A percentile compares a stretch with the other conserved stretches of the same genome.
phyloP scores from a whole-genome alignment of 2,113 vertebrate species.

The Corythaeola cristata region DNA sequence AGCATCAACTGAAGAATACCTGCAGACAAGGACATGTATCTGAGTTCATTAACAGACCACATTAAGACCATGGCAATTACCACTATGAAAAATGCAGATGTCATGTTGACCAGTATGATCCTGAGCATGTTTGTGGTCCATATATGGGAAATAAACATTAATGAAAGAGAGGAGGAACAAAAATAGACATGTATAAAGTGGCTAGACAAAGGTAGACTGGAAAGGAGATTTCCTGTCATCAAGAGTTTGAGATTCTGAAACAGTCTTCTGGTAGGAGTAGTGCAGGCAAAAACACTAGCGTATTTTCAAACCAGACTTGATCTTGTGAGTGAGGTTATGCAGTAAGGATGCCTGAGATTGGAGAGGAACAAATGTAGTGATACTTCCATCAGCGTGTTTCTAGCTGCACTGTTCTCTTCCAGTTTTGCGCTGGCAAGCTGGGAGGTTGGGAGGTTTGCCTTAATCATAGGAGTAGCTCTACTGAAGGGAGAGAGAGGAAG shows the following conservation, averaged over 20 bases:
- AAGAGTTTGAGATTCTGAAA: neutral
- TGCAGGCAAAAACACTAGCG: neutral
- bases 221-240: neutral
- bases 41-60: neutral
- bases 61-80: neutral
- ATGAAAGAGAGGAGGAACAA: neutral
- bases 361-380: neutral
- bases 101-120: neutral
- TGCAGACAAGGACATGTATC: neutral
- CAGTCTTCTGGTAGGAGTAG: neutral
- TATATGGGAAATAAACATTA: neutral
- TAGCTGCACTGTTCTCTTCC: neutral
- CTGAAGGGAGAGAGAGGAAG: conserved; percentile 38
- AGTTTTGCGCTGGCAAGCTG: neutral
- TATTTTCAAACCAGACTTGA: neutral
- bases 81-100: neutral
- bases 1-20: neutral
- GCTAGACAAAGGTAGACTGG: neutral
- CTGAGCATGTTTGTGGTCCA: neutral
- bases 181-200: neutral
- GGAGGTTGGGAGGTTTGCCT: conserved; percentile 22
- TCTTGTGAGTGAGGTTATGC: neutral
- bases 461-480: conserved; percentile 22
- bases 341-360: neutral
- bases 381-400: neutral